Evolutionary conservation across 1,140 invertebrate genomes (phyloP), one percentile per base, ranked within the genome.

Genomic region (Ceratina australensis): DNA sequence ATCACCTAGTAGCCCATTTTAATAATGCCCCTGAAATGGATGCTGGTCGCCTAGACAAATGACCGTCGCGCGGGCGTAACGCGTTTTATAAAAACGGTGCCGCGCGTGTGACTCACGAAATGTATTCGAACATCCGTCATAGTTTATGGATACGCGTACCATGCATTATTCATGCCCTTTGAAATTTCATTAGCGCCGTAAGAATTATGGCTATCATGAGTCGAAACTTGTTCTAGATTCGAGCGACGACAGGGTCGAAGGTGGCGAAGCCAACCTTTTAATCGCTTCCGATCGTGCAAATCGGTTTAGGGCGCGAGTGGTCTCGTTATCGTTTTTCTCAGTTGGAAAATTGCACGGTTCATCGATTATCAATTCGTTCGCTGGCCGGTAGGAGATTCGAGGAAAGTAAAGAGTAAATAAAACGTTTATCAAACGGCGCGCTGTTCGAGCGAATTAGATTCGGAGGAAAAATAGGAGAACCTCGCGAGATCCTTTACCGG

Each of bases 311-410:
- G 28, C 28, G 52, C 16, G 50, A 50, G 47, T 22, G 50, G 66
- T 26, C 20, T 26, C 47, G 26, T 42, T 16, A 22, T 28, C 49
- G 57, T 50, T 57, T 65, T 56, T 22, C 33, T n/a, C 18, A 5
- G 33, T 76, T 67, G 33, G 22, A n/a, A 26, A 75, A 79, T 80
- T 77, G 68, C 74, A 83, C 64, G 73, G 79, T 83, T 83, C 81
- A 79, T 84, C 75, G 79, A 71, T 86, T 86, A 87, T 87, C 79
- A 78, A 83, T 78, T 87, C 86, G 73, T 64, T 63, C 22, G 81
- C 69, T 26, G 68, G 65, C 64, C 63, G 20, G 2, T 10, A 12
- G n/a, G 3, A 3, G 22, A 42, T 42, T 42, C 33, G 20, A 63
- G 12, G 18, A 5, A 12, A 1, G n/a, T 42, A 20, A 18, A 28